A percentile compares a stretch with the other conserved stretches of the same genome.
Evolutionary conservation across 92 coral and sea anemone species (phyloP).

Genomic region (Actinostola sp.): DNA sequence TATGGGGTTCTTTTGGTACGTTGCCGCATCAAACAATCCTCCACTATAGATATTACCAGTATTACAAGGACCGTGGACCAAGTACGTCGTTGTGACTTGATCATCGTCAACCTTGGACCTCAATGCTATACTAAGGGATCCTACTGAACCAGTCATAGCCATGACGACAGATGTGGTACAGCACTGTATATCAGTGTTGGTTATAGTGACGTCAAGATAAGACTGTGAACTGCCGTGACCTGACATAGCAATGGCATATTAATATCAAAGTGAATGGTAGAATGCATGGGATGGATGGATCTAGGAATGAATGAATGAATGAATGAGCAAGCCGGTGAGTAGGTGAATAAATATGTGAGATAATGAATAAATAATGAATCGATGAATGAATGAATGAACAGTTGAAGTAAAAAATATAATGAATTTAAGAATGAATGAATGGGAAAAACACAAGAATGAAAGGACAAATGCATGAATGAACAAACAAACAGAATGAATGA

Average conservation of each 20-base stretch:
- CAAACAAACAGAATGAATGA: neutral
- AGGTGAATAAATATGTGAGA: neutral
- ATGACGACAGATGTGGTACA: slow-evolving; percentile 70
- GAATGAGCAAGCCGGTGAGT: too few species aligned
- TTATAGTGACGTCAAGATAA: slow-evolving; percentile 64
- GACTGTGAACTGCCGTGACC: slow-evolving; percentile 36
- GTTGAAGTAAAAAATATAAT: too few species aligned
- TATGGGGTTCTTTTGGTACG: slow-evolving; percentile 58
- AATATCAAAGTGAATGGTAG: neutral
- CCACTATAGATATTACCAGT: slow-evolving; percentile 73
- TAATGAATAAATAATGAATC: neutral
- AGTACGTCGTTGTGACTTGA: slow-evolving; percentile 45
- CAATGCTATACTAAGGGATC: slow-evolving; percentile 60
- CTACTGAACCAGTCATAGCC: slow-evolving; percentile 79
- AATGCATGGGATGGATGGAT: too few species aligned
- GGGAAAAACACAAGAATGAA: neutral
- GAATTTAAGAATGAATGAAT: neutral
- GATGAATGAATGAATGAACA: neutral
- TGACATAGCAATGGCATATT: slow-evolving; percentile 2
- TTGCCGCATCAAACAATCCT: slow-evolving; percentile 48
- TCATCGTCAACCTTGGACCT: slow-evolving; percentile 62
- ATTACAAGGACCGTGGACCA: slow-evolving; percentile 83
- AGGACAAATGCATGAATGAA: neutral
- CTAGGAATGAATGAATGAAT: neutral
- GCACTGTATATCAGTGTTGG: slow-evolving; percentile 73